phyloP scores from a whole-genome alignment of 2,888 invertebrate species.

The Drosophila helvetica region DNA sequence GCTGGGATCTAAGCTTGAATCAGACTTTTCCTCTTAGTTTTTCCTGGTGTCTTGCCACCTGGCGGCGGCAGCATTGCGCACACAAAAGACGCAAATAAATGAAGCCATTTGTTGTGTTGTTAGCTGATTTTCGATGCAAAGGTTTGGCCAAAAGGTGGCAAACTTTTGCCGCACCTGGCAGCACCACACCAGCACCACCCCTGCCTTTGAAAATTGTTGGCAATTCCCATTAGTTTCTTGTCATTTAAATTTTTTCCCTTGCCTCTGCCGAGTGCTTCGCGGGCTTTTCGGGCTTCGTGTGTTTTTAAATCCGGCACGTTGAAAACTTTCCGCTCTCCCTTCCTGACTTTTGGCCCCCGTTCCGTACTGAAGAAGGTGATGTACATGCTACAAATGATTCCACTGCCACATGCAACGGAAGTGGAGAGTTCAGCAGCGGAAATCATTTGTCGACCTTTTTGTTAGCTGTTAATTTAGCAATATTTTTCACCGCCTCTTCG shows the following conservation, averaged over 20 bases:
- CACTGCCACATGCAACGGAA: slow-evolving; percentile 67
- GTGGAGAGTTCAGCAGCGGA: slow-evolving; percentile 72
- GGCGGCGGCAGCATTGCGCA: slow-evolving; percentile 40
- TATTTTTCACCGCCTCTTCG: slow-evolving; percentile 31
- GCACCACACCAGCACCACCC: slow-evolving; percentile 6
- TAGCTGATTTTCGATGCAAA: slow-evolving; percentile 74
- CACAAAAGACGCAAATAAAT: slow-evolving; percentile 79
- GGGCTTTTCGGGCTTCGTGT: slow-evolving; percentile 23
- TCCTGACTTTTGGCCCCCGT: slow-evolving; percentile 1
- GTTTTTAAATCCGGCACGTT: slow-evolving; percentile 61
- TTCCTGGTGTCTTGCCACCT: slow-evolving; percentile 25
- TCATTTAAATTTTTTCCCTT: slow-evolving; percentile 73
- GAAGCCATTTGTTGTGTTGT: slow-evolving; percentile 79
- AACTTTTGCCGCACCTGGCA: slow-evolving; percentile 60
- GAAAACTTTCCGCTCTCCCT: slow-evolving; percentile 10
- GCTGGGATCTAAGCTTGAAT: slow-evolving; percentile 56
- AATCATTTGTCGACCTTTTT: slow-evolving; percentile 75
- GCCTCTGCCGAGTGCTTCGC: not conserved
- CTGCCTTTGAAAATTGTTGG: slow-evolving; percentile 69
- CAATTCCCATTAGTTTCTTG: slow-evolving; percentile 81
- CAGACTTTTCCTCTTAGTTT: slow-evolving; percentile 41
- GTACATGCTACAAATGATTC: slow-evolving; percentile 57
- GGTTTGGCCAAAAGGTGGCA: slow-evolving; percentile 49
- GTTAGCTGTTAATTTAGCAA: slow-evolving; percentile 62
- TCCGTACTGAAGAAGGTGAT: slow-evolving; percentile 2